These are phyloP conservation scores for Diarsia rubi DNA, from an alignment of 2,888 invertebrate species.

Conservation along the genomic window DNA sequence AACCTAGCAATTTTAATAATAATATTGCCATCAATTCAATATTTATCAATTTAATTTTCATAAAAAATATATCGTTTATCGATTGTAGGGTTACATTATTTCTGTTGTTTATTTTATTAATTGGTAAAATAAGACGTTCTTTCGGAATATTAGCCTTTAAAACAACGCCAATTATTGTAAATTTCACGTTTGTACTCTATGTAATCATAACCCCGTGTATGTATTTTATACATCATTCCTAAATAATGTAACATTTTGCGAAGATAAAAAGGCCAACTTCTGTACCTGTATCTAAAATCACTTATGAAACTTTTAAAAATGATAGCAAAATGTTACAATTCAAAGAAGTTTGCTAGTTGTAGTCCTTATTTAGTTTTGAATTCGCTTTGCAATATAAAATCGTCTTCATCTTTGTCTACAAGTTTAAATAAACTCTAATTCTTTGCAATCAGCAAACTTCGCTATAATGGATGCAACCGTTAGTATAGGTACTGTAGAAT, in stretches of 20 bases:
- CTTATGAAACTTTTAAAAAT: neutral
- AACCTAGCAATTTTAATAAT: slow-evolving; percentile 39
- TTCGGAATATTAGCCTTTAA: slow-evolving; percentile 9
- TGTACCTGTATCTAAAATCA: neutral
- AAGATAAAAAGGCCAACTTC: neutral
- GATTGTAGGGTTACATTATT: neutral
- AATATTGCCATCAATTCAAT: slow-evolving; percentile 14
- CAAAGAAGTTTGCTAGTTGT: slow-evolving; percentile 41
- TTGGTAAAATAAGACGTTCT: slow-evolving; percentile 42
- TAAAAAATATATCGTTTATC: neutral
- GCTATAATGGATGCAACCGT: slow-evolving; percentile 43
- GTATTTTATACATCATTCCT: slow-evolving; percentile 38
- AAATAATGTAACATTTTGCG: slow-evolving; percentile 39
- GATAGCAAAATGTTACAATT: slow-evolving; percentile 41
- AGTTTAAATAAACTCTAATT: neutral
- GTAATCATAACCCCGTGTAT: slow-evolving; percentile 36
- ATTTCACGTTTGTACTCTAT: slow-evolving; percentile 6
- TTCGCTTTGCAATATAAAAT: neutral
- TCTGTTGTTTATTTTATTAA: slow-evolving; percentile 16
- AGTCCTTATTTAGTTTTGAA: neutral
- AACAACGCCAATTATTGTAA: slow-evolving; percentile 13
- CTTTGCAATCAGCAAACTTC: slow-evolving; percentile 51
- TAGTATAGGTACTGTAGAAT: slow-evolving; percentile 55
- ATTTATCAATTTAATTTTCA: slow-evolving; percentile 14
- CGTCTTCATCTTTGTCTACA: no score